Evolutionary conservation across 2,888 invertebrate genomes (phyloP).

Genomic region (Aquatica leii): DNA sequence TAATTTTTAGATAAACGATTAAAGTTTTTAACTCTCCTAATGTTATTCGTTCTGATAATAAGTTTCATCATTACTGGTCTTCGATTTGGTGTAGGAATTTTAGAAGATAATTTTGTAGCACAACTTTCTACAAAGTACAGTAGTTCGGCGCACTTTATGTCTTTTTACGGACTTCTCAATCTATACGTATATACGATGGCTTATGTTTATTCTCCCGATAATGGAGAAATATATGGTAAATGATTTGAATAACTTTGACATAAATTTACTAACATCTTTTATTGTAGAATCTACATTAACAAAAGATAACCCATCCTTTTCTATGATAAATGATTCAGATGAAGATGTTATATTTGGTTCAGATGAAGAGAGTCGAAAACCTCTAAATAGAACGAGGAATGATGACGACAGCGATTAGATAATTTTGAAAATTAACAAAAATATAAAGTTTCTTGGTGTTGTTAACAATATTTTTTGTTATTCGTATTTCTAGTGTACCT

Average conservation of each 20-base stretch:
- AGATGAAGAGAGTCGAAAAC: constrained; percentile 85
- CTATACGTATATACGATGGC: constrained; percentile 94
- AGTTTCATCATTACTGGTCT: constrained; percentile 78
- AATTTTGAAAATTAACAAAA: neutral
- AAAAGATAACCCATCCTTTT: constrained; percentile 97
- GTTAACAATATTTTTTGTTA: too few species aligned
- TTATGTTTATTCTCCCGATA: constrained; percentile 91
- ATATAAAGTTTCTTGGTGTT: too few species aligned
- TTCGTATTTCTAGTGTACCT: too few species aligned
- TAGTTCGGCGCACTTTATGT: constrained; percentile 95
- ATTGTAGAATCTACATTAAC: constrained; percentile 84
- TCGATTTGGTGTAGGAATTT: constrained; percentile 86
- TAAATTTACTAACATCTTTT: neutral
- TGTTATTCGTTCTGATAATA: constrained; percentile 80
- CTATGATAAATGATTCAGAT: constrained; percentile 98
- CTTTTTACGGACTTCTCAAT: constrained; percentile 92
- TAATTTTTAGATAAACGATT: constrained; percentile 82
- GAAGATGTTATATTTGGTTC: constrained; percentile 96
- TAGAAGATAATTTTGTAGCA: constrained; percentile 95
- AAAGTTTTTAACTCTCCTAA: constrained; percentile 87
- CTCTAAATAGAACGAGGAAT: constrained; percentile 75
- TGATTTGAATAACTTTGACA: neutral
- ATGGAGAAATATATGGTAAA: constrained; percentile 83
- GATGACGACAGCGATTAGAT: constrained; percentile 77
- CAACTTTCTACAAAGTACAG: constrained; percentile 86